Evolutionary conservation across 2,888 invertebrate species (phyloP).

Genomic region (Cantharis rufa): DNA sequence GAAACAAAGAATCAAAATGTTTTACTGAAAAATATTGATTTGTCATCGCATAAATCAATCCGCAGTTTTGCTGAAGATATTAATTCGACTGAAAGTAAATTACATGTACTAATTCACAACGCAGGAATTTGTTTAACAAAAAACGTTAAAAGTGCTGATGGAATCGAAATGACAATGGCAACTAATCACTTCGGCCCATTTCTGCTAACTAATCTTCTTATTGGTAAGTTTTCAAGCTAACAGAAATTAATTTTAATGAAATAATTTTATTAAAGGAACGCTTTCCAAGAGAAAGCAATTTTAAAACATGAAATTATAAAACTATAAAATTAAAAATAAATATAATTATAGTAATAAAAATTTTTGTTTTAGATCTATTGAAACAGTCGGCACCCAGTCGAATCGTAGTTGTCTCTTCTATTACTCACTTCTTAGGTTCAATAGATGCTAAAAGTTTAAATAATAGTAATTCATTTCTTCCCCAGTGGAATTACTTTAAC

Average conservation of each 20-base stretch:
- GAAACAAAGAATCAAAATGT: conserved; percentile 73
- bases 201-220: conserved; percentile 85
- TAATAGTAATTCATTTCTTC: conserved; percentile 66
- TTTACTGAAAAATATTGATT: conserved; percentile 73
- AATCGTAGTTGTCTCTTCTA: conserved; percentile 16
- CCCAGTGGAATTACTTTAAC: conserved; percentile 77
- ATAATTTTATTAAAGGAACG: background rate
- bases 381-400: conserved; percentile 49
- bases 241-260: background rate
- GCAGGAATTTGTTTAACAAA: conserved; percentile 81
- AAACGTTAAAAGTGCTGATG: conserved; percentile 73
- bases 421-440: conserved; percentile 72
- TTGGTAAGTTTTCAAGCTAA: conserved; percentile 56
- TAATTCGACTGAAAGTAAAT: conserved; percentile 68
- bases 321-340: background rate
- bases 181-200: conserved; percentile 95
- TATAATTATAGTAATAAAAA: background rate
- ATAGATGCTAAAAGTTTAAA: conserved; percentile 78
- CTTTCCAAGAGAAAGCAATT: background rate
- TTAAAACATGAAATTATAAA: background rate
- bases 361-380: conserved; percentile 44
- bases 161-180: conserved; percentile 86
- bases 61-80: conserved; percentile 84
- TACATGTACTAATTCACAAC: conserved; percentile 88
- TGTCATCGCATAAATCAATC: conserved; percentile 77